phyloP scores from a whole-genome alignment of 2,113 vertebrate genomes.

The Cyrtonyx montezumae region DNA sequence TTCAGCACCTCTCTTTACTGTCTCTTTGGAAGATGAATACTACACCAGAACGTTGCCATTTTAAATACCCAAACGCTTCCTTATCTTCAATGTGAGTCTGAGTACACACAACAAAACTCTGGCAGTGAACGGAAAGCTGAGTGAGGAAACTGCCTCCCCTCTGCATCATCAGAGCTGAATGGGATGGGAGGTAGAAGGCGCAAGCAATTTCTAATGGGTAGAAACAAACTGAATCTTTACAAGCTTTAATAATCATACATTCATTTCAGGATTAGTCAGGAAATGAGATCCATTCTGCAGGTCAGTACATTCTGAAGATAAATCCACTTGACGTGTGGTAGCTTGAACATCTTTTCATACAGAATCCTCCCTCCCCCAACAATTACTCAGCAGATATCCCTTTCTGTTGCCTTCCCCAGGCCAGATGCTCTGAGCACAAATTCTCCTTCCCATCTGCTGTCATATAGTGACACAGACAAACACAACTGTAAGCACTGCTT shows the following conservation, averaged over 20 bases:
- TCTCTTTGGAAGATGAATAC: not conserved
- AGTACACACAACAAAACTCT: not conserved
- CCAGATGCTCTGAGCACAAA: slow-evolving; percentile 19
- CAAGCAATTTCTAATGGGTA: not conserved
- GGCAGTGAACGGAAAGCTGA: not conserved
- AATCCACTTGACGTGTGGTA: not conserved
- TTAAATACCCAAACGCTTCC: not conserved
- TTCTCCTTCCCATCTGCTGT: slow-evolving; percentile 20
- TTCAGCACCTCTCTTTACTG: not conserved
- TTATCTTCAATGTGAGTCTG: not conserved
- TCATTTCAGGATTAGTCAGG: not conserved
- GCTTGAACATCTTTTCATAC: not conserved
- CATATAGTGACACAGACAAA: not conserved
- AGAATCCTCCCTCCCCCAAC: not conserved
- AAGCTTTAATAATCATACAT: slow-evolving; percentile 3
- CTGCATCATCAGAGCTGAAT: not conserved
- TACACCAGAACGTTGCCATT: not conserved
- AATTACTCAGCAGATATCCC: slow-evolving; percentile 31
- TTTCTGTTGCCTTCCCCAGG: slow-evolving; percentile 4
- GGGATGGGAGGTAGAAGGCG: not conserved
- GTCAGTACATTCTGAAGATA: not conserved
- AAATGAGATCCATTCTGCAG: not conserved
- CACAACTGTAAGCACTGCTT: not conserved
- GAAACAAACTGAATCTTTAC: not conserved
- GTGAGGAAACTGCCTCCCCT: not conserved